Evolutionary conservation across 1,140 invertebrate genomes (phyloP), one percentile per base, ranked within the genome.

Genomic region (Mycetomoellerius zeteki): DNA sequence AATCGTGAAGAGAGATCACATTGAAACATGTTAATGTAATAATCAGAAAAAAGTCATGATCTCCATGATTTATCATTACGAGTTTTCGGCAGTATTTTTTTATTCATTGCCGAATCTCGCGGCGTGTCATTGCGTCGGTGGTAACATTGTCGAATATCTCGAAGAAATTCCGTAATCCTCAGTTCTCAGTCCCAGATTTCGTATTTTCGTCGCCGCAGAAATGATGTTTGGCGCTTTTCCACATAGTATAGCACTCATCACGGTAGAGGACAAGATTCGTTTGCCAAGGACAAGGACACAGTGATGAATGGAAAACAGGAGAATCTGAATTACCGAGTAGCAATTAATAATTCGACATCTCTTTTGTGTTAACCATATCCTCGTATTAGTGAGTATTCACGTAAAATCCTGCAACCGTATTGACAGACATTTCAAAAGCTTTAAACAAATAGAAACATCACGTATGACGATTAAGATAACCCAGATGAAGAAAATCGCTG

Each of bases 81-180:
- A 91, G 52, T 86, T 60, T 91, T 90, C 37, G 37, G 37, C 10
- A 64, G 88, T 87, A 54, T 80, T 86, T 77, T 90, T 87, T 89
- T 80, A 86, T 69, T 85, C 87, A 80, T 89, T 85, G 77, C 81
- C 82, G 77, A 89, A 90, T 92, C 92, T 90, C 87, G 91, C 92
- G 92, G 90, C 82, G 92, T 91, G 90, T 91, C 88, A 90, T 89
- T 90, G 89, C 90, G 90, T 89, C 84, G 90, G 87, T 93, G 87
- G 88, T 91, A 92, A 88, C 80, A 73, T 82, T 91, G 91, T 88
- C 86, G 87, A 86, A 86, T 88, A 85, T 93, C 78, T 88, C 90
- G 91, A 93, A 90, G 87, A 90, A 93, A 91, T 89, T 93, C 92
- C 93, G 91, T 93, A 93, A 91, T 93, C 90, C 85, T 93, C 87